phyloP scores from a whole-genome alignment of 2,888 invertebrate genomes.

The Orchesella flavescens region DNA sequence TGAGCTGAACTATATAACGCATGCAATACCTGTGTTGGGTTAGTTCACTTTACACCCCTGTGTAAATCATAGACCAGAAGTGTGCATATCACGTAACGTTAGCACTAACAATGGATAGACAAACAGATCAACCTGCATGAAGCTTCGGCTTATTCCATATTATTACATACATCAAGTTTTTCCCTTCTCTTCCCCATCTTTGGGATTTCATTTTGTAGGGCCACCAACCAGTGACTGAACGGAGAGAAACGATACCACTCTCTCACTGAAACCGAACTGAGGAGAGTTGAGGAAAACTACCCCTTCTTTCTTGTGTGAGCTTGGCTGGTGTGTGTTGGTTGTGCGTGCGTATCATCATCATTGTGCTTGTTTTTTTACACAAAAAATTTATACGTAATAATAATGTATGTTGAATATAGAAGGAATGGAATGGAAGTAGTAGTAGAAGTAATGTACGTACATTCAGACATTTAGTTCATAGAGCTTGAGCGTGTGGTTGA shows the following conservation, averaged over 20 bases:
- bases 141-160: constrained; percentile 46
- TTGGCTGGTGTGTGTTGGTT: background rate
- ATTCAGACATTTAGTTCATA: no score
- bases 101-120: constrained; percentile 13
- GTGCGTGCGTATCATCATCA: background rate
- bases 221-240: constrained; percentile 6
- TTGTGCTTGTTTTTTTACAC: background rate
- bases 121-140: constrained; percentile 49
- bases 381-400: background rate
- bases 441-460: no score
- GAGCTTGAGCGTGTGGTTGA: no score
- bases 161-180: constrained; percentile 46
- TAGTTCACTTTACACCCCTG: no score
- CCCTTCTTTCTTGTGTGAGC: background rate
- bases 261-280: constrained; percentile 2
- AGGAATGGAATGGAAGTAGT: no score
- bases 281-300: constrained; percentile 2
- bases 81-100: constrained; percentile 25
- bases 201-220: constrained; percentile 43
- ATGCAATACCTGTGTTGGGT: no score
- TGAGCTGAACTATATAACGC: no score
- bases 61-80: no score
- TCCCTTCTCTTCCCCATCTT: constrained; percentile 40
- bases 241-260: constrained; percentile 27
- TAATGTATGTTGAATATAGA: background rate